Evolutionary conservation across 2,797 vertebrate genomes (phyloP), one percentile per base, ranked within the genome.

Genomic region (Apodemus agrarius): DNA sequence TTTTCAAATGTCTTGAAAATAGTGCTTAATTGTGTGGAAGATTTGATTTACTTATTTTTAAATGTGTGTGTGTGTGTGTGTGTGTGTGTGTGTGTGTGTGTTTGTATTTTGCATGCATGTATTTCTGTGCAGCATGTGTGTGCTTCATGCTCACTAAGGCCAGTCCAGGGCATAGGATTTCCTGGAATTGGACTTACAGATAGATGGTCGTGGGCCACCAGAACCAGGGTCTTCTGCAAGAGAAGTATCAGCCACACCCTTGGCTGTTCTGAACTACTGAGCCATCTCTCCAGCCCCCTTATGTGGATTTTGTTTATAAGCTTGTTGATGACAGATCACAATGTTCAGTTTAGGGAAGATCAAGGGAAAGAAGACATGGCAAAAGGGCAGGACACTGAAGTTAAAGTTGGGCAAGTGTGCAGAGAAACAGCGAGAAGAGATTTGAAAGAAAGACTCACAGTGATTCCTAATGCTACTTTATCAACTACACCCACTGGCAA

Each of bases 1-100:
- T 43, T 90, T 93, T 52, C 67, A 79, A 85, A 92, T 91, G 57
- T 94, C 46, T 94, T 96, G 46, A 83, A 83, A 88, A 67, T 24
- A 63, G 22, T 89, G 31, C 52, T 78, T 81, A 65, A 57, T 63
- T 16, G 12, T 59, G 37, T 37, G 9, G 59, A 31, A 84, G 37
- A 1, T 7, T 84, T 34, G 46, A 46, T 83, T 61, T 13, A 22
- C 59, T 37, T 59, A 61, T 59, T 59, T 57, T 81, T 59, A 31
- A 57, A 26, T 61, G 14, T 69, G 34, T n/a, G 6, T 74, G 37
- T 74, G 10, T 75, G 72, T 74, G 19, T 74, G n/a, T 40, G 21
- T 74, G 37, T 75, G 10, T 74, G 40, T 76, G 40, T 76, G 40
- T 46, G 24, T 76, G 24, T 59, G n/a, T 59, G 17, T 61, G n/a